These are phyloP conservation scores for Stegana nigrithorax DNA, from an alignment of 2,888 invertebrate genomes.

Conservation along the genomic window DNA sequence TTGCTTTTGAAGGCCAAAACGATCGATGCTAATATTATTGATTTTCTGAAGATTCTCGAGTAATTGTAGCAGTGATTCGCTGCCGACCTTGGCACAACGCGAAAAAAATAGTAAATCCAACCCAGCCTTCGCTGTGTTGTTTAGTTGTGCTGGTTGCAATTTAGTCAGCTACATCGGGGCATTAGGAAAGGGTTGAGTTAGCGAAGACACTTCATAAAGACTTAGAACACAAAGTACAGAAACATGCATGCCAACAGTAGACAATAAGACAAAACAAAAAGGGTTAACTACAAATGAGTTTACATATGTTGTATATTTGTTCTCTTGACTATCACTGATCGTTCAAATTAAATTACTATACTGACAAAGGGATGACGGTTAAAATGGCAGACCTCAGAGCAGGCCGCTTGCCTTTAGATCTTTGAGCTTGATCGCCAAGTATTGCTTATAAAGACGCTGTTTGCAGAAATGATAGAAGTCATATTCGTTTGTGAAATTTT, in stretches of 20 bases:
- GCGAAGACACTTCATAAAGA: too few relatives aligned
- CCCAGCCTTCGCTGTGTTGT: conserved; percentile 82
- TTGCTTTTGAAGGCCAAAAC: conserved; percentile 66
- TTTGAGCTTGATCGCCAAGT: conserved; percentile 71
- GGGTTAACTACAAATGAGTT: too few relatives aligned
- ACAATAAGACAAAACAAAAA: too few relatives aligned
- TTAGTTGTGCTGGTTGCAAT: conserved; percentile 68
- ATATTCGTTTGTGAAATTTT: conserved; percentile 87
- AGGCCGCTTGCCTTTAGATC: conserved; percentile 45
- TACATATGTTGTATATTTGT: too few relatives aligned
- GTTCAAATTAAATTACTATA: too few relatives aligned
- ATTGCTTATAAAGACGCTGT: conserved; percentile 83
- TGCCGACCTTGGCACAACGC: conserved; percentile 90
- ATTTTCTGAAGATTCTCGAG: conserved; percentile 44
- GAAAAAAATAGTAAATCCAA: conserved; percentile 87
- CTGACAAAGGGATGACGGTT: not conserved
- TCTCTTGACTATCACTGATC: too few relatives aligned
- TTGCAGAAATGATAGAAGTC: conserved; percentile 91
- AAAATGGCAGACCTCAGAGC: conserved; percentile 18
- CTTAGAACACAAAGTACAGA: not conserved
- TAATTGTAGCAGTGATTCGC: conserved; percentile 85
- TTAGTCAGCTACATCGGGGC: conserved; percentile 36
- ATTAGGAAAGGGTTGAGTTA: too few relatives aligned
- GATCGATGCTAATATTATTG: conserved; percentile 71
- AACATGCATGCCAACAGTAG: too few relatives aligned